Percentiles rank a stretch among this genome's conserved stretches.
Conservation (phyloP, 2,113 vertebrate genomes). For the Solenodon paradoxus region DNA sequence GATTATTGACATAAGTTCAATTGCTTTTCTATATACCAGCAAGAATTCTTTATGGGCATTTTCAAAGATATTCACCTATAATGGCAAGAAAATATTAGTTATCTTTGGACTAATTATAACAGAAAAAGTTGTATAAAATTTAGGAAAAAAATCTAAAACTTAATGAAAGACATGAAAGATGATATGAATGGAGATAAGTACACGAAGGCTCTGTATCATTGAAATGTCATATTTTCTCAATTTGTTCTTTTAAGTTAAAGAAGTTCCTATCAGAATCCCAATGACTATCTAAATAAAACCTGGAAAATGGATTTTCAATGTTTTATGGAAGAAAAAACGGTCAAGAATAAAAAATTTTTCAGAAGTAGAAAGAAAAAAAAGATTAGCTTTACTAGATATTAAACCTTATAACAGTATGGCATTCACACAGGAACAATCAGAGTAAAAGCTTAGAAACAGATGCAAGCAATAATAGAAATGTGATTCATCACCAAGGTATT, state of each 20-base stretch:
- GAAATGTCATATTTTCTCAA: neutral
- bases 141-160: too few relatives aligned
- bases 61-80: neutral
- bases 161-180: too few relatives aligned
- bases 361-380: neutral
- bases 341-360: neutral
- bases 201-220: neutral
- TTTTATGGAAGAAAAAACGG: neutral
- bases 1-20: neutral
- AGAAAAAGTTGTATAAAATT: too few relatives aligned
- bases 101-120: neutral
- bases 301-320: neutral
- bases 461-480: neutral
- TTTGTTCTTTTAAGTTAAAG: neutral
- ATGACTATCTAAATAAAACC: neutral
- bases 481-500: neutral
- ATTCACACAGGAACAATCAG: neutral
- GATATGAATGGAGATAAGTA: too few relatives aligned
- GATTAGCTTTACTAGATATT: neutral
- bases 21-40: neutral
- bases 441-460: neutral
- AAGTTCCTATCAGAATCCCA: neutral
- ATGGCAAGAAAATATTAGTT: neutral
- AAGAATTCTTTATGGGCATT: neutral
- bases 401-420: neutral